phyloP scores from a whole-genome alignment of 2,888 invertebrate species.

The Diadromus collaris region DNA sequence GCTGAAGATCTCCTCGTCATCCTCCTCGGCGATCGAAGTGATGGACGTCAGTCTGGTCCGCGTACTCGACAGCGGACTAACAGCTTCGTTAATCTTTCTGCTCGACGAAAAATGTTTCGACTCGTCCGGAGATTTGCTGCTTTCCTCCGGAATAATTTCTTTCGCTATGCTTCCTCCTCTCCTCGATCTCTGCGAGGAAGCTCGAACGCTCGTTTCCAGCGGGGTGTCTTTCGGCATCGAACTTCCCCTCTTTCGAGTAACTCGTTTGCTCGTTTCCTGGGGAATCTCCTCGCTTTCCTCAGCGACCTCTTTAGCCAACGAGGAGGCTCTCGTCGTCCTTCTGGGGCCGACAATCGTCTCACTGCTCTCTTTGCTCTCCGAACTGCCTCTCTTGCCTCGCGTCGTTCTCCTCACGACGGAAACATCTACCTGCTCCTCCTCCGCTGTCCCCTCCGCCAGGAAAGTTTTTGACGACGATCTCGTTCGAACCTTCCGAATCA shows the following conservation, averaged over 20 bases:
- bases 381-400: conserved; percentile 47
- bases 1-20: conserved; percentile 59
- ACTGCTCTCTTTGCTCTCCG: conserved; percentile 40
- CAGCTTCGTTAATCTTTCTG: conserved; percentile 20
- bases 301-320: conserved; percentile 55
- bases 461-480: conserved; percentile 53
- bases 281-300: conserved; percentile 17
- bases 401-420: conserved; percentile 38
- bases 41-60: conserved; percentile 71
- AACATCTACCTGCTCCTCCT: conserved; percentile 35
- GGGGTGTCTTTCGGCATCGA: conserved; percentile 71
- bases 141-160: conserved; percentile 67
- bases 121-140: conserved; percentile 15
- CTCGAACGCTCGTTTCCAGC: conserved; percentile 51
- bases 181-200: conserved; percentile 51
- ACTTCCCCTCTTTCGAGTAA: conserved; percentile 65
- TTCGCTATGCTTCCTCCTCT: conserved; percentile 63
- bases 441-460: conserved; percentile 35
- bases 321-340: conserved; percentile 57
- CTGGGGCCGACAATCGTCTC: conserved; percentile 29
- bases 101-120: conserved; percentile 4
- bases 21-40: conserved; percentile 73
- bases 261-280: conserved; percentile 6
- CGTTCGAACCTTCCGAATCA: conserved; percentile 34
- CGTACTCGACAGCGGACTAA: conserved; percentile 63